Conservation (phyloP, 2,888 invertebrate species). For the Yponomeuta cagnagella region DNA sequence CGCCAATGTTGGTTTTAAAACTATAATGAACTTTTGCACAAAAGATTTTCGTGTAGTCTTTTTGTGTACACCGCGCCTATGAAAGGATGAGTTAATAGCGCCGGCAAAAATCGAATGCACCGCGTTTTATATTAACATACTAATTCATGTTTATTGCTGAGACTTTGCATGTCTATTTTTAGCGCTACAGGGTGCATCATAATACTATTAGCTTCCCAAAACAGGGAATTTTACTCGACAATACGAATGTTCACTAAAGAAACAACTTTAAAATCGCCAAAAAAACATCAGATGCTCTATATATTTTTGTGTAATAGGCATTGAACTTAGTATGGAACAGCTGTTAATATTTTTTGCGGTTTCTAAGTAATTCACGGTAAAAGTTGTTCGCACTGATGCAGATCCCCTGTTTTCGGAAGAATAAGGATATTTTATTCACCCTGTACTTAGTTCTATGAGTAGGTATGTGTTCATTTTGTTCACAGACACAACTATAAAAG, state of each 20-base stretch:
- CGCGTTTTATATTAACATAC: background rate
- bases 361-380: no score
- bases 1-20: background rate
- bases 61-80: background rate
- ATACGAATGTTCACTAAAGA: no score
- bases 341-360: no score
- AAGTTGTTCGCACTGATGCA: background rate
- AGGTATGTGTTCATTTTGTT: background rate
- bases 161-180: background rate
- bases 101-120: background rate
- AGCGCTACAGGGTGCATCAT: background rate
- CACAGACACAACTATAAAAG: slow-evolving; percentile 24
- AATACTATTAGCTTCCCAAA: no score
- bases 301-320: no score
- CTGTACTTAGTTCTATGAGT: background rate
- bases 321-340: no score
- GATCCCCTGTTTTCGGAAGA: background rate
- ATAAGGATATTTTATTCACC: background rate
- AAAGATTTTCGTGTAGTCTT: slow-evolving; percentile 2
- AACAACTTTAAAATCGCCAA: no score
- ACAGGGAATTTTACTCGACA: no score
- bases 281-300: no score
- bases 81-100: slow-evolving; percentile 24
- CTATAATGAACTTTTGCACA: background rate
- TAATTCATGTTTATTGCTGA: background rate